Evolutionary conservation across 2,113 vertebrate species (phyloP).

Genomic region (Alexandromys fortis): DNA sequence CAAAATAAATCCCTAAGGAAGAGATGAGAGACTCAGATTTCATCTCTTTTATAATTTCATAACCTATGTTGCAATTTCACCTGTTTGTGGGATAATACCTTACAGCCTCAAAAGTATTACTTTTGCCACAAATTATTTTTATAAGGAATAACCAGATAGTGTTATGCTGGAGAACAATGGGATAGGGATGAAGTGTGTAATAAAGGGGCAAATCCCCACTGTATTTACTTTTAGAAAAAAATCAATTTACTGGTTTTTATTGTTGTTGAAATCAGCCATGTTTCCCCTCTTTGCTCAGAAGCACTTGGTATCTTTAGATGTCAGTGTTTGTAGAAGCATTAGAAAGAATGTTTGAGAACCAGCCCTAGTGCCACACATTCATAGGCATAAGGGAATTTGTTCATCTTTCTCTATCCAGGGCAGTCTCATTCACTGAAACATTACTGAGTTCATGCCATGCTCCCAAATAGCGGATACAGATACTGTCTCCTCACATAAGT

Average conservation of each 20-base stretch:
- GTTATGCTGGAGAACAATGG: rapidly evolving
- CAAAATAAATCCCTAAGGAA: neutral
- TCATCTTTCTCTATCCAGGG: neutral
- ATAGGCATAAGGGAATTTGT: neutral
- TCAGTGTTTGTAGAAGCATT: neutral
- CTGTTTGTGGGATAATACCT: neutral
- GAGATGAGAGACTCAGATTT: neutral
- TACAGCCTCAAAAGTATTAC: neutral
- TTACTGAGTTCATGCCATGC: conserved; percentile 43
- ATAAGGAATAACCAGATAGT: neutral
- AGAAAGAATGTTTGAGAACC: neutral
- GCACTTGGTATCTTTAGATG: neutral
- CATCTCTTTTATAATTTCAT: neutral
- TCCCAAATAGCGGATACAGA: neutral
- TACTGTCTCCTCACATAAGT: neutral
- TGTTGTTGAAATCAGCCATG: neutral
- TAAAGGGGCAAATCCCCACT: neutral
- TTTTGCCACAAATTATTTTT: neutral
- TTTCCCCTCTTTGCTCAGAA: neutral
- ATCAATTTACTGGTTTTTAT: neutral
- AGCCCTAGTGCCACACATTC: neutral
- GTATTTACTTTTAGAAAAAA: conserved; percentile 42
- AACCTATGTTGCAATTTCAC: conserved; percentile 1
- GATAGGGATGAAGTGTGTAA: neutral
- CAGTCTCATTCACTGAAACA: neutral